phyloP scores from a whole-genome alignment of 2,797 vertebrate species.

The Characodon lateralis region DNA sequence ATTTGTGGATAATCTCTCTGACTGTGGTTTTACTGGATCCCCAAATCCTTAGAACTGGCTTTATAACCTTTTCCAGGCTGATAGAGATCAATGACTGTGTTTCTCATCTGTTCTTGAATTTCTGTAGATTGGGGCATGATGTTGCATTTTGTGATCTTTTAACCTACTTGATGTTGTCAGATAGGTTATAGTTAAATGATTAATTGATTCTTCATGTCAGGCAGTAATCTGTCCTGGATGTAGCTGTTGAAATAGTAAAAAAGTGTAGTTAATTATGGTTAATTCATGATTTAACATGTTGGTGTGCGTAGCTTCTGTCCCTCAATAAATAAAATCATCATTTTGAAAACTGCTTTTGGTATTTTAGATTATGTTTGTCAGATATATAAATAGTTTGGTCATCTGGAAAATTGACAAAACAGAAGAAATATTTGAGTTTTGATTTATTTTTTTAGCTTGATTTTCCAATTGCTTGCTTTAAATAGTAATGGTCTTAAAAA shows the following conservation, averaged over 20 bases:
- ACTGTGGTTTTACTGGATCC: too few relatives aligned
- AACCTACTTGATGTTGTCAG: not conserved
- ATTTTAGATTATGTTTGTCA: not conserved
- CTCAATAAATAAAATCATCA: not conserved
- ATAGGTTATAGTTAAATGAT: not conserved
- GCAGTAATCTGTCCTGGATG: not conserved
- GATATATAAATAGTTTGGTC: not conserved
- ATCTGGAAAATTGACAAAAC: not conserved
- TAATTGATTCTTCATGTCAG: not conserved
- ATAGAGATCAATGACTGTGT: too few relatives aligned
- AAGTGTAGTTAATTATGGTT: not conserved
- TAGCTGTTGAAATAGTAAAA: not conserved
- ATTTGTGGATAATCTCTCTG: too few relatives aligned
- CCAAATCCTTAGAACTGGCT: too few relatives aligned
- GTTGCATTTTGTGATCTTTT: not conserved
- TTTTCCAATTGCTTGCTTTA: not conserved
- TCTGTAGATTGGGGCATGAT: not conserved
- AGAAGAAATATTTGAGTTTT: not conserved
- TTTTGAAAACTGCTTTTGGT: not conserved
- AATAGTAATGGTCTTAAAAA: not conserved
- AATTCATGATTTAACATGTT: not conserved
- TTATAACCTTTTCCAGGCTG: too few relatives aligned
- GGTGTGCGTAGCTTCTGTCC: not conserved
- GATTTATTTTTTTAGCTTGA: not conserved
- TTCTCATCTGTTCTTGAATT: not conserved